Conservation (phyloP, 1,140 invertebrate species). For the Lethocerus indicus region DNA sequence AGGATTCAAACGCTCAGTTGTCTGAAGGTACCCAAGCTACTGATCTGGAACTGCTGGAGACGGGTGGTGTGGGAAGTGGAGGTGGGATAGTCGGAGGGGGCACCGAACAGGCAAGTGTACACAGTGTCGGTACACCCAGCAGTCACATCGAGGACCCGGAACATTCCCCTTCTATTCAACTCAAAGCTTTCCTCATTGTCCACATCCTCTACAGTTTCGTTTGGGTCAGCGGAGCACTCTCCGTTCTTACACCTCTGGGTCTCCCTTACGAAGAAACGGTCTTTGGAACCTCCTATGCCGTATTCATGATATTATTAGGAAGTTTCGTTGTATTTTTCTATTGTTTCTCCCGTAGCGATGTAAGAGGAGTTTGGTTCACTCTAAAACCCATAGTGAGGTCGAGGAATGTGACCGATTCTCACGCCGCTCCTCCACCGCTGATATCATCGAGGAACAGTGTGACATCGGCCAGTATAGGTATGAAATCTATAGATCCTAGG, state of each 20-base stretch:
- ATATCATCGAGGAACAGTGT: conserved; percentile 14
- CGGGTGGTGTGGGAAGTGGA: conserved; percentile 28
- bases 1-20: conserved; percentile 46
- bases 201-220: conserved; percentile 55
- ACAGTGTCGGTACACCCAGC: conserved; percentile 38
- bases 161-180: conserved; percentile 59
- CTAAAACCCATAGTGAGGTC: conserved; percentile 23
- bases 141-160: conserved; percentile 67
- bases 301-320: conserved; percentile 50
- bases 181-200: conserved; percentile 61
- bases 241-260: conserved; percentile 43
- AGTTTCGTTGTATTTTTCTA: conserved; percentile 76
- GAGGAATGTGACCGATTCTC: conserved; percentile 15
- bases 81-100: neutral
- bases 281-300: conserved; percentile 59
- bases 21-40: conserved; percentile 59
- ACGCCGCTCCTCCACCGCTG: conserved; percentile 9
- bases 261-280: conserved; percentile 52
- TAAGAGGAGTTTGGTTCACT: conserved; percentile 51
- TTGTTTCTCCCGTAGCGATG: conserved; percentile 65
- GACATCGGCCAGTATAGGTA: conserved; percentile 23
- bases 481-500: conserved; percentile 25
- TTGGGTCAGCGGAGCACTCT: conserved; percentile 54
- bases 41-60: conserved; percentile 46
- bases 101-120: conserved; percentile 36